Evolutionary conservation across 2,113 vertebrate genomes (phyloP).

Genomic region (Tichodroma muraria): DNA sequence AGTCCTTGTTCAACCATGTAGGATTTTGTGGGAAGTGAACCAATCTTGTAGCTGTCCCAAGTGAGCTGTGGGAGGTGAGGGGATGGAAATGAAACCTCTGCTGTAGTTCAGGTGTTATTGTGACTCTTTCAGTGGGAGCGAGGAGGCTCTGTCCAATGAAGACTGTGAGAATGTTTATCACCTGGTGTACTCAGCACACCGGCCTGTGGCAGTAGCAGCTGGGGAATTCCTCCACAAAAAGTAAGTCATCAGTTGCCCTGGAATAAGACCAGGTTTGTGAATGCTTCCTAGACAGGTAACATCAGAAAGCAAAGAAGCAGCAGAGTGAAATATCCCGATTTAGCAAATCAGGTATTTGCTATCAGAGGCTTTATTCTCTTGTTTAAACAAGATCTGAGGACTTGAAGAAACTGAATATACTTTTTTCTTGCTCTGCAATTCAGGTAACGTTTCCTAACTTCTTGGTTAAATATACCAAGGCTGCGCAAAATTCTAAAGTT

Average conservation of each 20-base stretch:
- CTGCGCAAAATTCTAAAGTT: neutral
- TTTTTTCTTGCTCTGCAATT: neutral
- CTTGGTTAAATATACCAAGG: neutral
- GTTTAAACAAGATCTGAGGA: neutral
- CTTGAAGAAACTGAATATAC: neutral
- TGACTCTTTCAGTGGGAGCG: conserved; percentile 85
- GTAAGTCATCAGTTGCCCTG: conserved; percentile 66
- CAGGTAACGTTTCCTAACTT: neutral
- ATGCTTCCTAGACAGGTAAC: neutral
- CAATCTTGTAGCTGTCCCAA: neutral
- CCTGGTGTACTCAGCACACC: conserved; percentile 95
- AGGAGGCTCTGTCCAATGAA: conserved; percentile 97
- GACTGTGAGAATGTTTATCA: conserved; percentile 99
- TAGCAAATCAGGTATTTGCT: neutral
- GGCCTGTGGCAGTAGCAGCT: conserved; percentile 95
- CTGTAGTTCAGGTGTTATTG: conserved; percentile 19
- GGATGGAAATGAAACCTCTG: neutral
- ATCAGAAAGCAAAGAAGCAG: neutral
- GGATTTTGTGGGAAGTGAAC: neutral
- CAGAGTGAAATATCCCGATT: neutral
- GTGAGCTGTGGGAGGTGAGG: neutral
- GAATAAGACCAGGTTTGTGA: neutral
- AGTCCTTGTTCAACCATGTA: neutral
- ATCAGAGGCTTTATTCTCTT: neutral
- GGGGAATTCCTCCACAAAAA: conserved; percentile 98